phyloP scores from a whole-genome alignment of 2,797 vertebrate species.

The Crocodylus rhombifer region DNA sequence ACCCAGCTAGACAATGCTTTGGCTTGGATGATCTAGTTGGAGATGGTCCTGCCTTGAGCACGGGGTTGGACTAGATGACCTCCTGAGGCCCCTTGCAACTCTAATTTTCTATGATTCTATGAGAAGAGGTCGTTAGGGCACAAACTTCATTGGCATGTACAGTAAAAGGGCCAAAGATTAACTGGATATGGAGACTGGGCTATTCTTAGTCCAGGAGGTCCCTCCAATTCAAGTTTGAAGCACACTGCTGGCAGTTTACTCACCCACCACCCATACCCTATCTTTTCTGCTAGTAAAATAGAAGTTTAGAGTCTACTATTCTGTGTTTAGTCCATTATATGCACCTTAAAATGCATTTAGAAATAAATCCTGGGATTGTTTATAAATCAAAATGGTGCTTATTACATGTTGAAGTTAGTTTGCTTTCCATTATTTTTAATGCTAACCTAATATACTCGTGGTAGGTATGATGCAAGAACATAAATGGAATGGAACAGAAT shows the following conservation, averaged over 20 bases:
- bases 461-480: background rate
- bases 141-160: background rate
- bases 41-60: too few species aligned
- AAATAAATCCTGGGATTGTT: constrained; percentile 7
- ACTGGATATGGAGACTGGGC: background rate
- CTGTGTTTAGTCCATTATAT: background rate
- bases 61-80: too few species aligned
- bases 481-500: background rate
- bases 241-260: background rate
- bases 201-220: background rate
- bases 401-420: background rate
- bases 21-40: too few species aligned
- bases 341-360: background rate
- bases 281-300: background rate
- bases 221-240: background rate
- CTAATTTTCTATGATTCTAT: too few species aligned
- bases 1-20: too few species aligned
- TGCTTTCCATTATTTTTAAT: background rate
- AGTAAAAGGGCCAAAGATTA: background rate
- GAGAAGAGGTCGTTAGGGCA: background rate
- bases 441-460: background rate
- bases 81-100: too few species aligned
- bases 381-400: background rate
- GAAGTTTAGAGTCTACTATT: background rate
- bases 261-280: rapidly evolving